These are phyloP conservation scores for Hirtodrosophila duncani DNA, from an alignment of 2,888 invertebrate genomes.

Conservation along the genomic window DNA sequence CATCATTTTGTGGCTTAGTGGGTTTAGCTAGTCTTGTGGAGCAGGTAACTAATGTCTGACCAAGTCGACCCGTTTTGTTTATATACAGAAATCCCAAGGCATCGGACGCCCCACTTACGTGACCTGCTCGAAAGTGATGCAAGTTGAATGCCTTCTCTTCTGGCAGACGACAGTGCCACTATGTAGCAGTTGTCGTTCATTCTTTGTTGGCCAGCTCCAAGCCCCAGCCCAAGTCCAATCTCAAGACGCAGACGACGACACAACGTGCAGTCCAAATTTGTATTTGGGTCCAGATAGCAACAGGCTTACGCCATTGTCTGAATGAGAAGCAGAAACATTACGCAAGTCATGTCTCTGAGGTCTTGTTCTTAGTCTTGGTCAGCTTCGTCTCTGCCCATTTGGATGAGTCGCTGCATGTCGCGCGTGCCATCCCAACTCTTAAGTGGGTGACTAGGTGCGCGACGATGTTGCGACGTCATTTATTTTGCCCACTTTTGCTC, in stretches of 20 bases:
- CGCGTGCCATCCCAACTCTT: conserved; percentile 7
- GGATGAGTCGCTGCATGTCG: too few species aligned
- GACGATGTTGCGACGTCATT: too few species aligned
- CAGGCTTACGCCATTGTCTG: conserved; percentile 53
- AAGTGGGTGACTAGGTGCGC: neutral
- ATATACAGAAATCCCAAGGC: conserved; percentile 63
- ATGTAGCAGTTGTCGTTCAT: conserved; percentile 20
- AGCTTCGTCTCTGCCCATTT: neutral
- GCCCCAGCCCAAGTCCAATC: conserved; percentile 38
- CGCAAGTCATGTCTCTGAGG: conserved; percentile 37
- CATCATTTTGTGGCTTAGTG: conserved; percentile 45
- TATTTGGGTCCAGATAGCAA: conserved; percentile 56
- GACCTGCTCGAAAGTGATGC: conserved; percentile 61
- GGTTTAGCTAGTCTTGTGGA: conserved; percentile 46
- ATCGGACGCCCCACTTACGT: conserved; percentile 45
- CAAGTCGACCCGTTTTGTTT: conserved; percentile 43
- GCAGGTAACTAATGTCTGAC: conserved; percentile 55
- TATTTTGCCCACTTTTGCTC: conserved; percentile 3
- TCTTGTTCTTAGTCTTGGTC: too few species aligned
- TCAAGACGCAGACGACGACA: conserved; percentile 52
- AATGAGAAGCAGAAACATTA: conserved; percentile 48
- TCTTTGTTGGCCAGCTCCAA: conserved; percentile 5
- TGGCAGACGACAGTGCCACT: conserved; percentile 28
- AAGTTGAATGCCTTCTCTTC: conserved; percentile 46
- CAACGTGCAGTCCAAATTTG: conserved; percentile 30